Base-by-base conservation (phyloP, 1,140 invertebrate genomes). In the Psilanteris sp. region DNA sequence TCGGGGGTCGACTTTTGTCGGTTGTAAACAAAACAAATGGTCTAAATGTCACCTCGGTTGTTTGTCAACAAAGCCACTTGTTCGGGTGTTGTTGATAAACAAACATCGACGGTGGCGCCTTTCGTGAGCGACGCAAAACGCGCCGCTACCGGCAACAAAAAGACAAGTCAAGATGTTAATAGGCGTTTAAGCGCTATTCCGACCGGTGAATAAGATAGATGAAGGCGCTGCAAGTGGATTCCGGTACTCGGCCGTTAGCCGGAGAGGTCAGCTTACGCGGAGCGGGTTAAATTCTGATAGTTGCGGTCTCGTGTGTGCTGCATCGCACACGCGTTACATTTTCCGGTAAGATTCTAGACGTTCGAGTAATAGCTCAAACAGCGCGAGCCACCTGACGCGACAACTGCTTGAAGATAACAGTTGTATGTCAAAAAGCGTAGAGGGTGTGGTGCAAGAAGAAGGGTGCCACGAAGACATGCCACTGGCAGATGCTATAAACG, bases 351-450 rank as follows among this genome's bases (percentile, higher is more conserved):
- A 26, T 46, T 57, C 52, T 64, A 73, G 32, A 61, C 61, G 54
- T 27, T 39, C 44, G 9, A 39, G 37, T 43, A 52, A 71, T 52
- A 34, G 48, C 34, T 62, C 55, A 34, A 54, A 37, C 73, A 70
- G 41, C 81, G 81, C 68, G 50, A 68, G 37, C 83, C 84, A 85
- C 79, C 84, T 85, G 84, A 85, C 83, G 83, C 81, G 26, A 54
- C 83, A 84, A 85, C 81, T 84, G 83, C 74, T 81, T 78, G 36
- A 44, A 50, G 52, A 59, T 78, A 72, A 57, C 83, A 82, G 81
- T 83, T 84, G 80, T 76, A 80, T 77, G 55, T 43, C 39, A 55
- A 72, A 77, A 68, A 27, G 39, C 44, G 43, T 15, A 31, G 34
- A 72, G 75, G 66, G 76, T 64, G n/a, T n/a, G n/a, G 73, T 64